Conservation (phyloP, 1,140 invertebrate genomes). For the Brachionus manjavacas region DNA sequence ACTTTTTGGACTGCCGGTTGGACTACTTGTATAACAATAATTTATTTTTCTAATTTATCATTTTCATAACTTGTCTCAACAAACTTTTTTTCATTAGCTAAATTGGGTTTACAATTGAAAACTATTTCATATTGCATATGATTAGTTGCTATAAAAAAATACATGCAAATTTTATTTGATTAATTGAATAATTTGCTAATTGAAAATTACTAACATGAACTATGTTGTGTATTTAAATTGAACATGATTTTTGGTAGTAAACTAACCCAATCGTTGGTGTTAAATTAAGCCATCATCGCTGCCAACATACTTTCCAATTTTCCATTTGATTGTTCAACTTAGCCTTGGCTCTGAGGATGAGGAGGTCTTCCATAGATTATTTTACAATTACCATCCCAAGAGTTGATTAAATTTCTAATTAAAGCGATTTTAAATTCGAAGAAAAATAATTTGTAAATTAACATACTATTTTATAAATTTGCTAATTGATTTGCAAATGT, state of each 20-base stretch:
- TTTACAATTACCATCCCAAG: slow-evolving; percentile 43
- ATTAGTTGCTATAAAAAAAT: not conserved
- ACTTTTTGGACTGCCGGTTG: not conserved
- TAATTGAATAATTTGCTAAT: not conserved
- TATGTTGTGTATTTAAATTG: not conserved
- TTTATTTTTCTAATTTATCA: not conserved
- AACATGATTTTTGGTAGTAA: not conserved
- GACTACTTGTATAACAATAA: not conserved
- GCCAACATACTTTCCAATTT: slow-evolving; percentile 42
- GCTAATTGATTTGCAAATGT: too few species aligned
- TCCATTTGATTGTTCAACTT: slow-evolving; percentile 45
- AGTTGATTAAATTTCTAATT: not conserved
- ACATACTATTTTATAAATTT: too few species aligned
- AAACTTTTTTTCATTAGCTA: too few species aligned
- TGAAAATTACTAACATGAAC: not conserved
- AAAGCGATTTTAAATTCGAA: slow-evolving; percentile 46
- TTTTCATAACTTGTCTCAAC: not conserved
- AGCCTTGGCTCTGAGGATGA: slow-evolving; percentile 46
- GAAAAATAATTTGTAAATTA: too few species aligned
- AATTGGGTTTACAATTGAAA: not conserved
- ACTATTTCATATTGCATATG: not conserved
- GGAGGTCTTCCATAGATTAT: slow-evolving; percentile 46
- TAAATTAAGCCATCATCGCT: not conserved
- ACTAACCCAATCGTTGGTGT: not conserved
- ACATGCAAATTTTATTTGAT: not conserved